A percentile compares a stretch with the other conserved stretches of the same genome.
These are phyloP conservation scores for Anolis apletophallus DNA, from an alignment of 2,797 vertebrate genomes.

Conservation along the genomic window DNA sequence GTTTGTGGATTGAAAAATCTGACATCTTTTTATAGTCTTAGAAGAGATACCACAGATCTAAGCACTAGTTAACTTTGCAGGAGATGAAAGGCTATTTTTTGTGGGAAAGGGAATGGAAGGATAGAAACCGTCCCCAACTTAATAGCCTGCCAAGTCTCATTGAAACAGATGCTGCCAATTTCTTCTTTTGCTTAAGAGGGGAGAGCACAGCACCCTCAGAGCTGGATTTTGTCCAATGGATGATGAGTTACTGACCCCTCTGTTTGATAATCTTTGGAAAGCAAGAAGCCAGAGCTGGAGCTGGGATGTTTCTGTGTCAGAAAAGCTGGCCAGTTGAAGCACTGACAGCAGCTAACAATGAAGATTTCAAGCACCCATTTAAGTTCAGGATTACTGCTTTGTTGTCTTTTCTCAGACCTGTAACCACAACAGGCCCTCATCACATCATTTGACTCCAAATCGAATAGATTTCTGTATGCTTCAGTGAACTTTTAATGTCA, in stretches of 20 bases:
- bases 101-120: not conserved
- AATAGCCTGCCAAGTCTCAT: not conserved
- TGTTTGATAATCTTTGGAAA: not conserved
- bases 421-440: not conserved
- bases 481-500: conserved; percentile 30
- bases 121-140: not conserved
- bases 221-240: not conserved
- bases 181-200: not conserved
- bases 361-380: not conserved
- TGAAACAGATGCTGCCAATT: not conserved
- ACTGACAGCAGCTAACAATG: not conserved
- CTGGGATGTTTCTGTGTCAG: not conserved
- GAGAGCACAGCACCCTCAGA: not conserved
- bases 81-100: not conserved
- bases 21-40: not conserved
- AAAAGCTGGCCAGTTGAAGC: not conserved
- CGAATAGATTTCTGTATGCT: conserved; percentile 34
- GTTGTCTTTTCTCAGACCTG: conserved; percentile 10
- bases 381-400: conserved; percentile 20
- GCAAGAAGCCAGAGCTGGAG: not conserved
- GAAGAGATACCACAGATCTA: not conserved
- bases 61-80: not conserved
- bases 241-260: not conserved
- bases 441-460: conserved; percentile 27
- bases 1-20: not conserved